Conservation (phyloP, 2,797 vertebrate genomes). For the Coranthus polyacanthus region DNA sequence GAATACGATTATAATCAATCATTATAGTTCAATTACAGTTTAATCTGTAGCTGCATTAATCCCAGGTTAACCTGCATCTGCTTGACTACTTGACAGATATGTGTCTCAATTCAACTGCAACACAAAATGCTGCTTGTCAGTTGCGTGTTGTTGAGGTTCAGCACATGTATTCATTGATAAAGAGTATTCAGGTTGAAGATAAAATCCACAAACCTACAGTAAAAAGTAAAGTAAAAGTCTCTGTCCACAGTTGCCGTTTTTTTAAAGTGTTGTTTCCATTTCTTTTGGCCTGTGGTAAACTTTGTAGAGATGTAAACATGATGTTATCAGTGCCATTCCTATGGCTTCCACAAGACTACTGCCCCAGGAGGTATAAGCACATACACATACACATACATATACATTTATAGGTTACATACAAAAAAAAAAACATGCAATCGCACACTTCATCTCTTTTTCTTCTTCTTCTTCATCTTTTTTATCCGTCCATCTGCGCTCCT, state of each 20-base stretch:
- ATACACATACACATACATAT: slow-evolving; percentile 24
- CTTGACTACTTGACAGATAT: no score
- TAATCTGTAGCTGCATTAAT: no score
- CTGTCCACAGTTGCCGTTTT: neutral
- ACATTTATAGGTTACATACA: slow-evolving; percentile 9
- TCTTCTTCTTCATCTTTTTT: slow-evolving; percentile 41
- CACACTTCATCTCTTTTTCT: slow-evolving; percentile 20
- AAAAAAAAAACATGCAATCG: slow-evolving; percentile 18
- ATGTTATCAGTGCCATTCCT: slow-evolving; percentile 45
- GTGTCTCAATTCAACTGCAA: no score
- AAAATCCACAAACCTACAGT: neutral
- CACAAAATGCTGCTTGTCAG: no score
- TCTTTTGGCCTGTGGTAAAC: slow-evolving; percentile 20
- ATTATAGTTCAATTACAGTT: no score
- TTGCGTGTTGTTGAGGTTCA: no score
- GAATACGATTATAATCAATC: no score
- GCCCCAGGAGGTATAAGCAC: slow-evolving; percentile 27
- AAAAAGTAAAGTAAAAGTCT: neutral
- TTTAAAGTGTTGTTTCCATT: slow-evolving; percentile 7
- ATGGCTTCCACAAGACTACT: slow-evolving; percentile 13
- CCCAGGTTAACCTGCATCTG: no score
- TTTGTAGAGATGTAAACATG: slow-evolving; percentile 47
- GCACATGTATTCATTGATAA: no score
- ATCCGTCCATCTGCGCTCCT: slow-evolving; percentile 48
- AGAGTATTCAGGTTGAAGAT: no score